phyloP scores from a whole-genome alignment of 2,113 vertebrate genomes.

The Heptranchias perlo region DNA sequence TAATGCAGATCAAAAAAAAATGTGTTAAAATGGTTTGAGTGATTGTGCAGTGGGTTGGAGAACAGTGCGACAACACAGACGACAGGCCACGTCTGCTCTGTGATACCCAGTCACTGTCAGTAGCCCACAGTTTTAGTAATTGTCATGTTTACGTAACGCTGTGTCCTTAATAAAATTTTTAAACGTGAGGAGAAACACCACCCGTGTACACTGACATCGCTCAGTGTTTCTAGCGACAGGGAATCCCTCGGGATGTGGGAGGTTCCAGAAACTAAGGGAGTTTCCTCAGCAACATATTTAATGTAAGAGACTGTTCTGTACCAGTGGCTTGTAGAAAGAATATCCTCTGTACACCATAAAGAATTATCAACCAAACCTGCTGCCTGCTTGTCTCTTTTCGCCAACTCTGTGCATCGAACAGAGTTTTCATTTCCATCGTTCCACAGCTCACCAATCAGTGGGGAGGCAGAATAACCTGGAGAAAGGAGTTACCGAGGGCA shows the following conservation, averaged over 20 bases:
- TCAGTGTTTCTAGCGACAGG: background rate
- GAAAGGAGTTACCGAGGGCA: background rate
- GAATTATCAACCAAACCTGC: background rate
- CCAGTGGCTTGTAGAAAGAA: slow-evolving; percentile 37
- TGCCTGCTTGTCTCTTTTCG: background rate
- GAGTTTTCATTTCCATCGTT: background rate
- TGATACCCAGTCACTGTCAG: slow-evolving; percentile 6
- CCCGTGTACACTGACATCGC: slow-evolving; percentile 12
- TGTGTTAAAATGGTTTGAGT: background rate
- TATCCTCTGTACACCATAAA: slow-evolving; percentile 34
- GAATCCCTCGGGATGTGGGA: slow-evolving; percentile 1
- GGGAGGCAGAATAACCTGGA: background rate
- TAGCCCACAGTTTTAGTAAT: slow-evolving; percentile 31
- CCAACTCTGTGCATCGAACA: background rate
- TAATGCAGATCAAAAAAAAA: background rate
- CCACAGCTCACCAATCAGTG: background rate
- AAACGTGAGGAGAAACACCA: background rate
- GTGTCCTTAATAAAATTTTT: slow-evolving; percentile 14
- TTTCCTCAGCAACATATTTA: slow-evolving; percentile 28
- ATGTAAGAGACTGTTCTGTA: slow-evolving; percentile 29
- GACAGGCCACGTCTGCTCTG: background rate
- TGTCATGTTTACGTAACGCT: slow-evolving; percentile 28
- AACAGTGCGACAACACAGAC: background rate
- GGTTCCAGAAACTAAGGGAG: slow-evolving; percentile 23
- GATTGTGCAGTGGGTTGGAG: background rate